Evolutionary conservation across 2,113 vertebrate genomes (phyloP), one percentile per base, ranked within the genome.

Genomic region (Eretmochelys imbricata): DNA sequence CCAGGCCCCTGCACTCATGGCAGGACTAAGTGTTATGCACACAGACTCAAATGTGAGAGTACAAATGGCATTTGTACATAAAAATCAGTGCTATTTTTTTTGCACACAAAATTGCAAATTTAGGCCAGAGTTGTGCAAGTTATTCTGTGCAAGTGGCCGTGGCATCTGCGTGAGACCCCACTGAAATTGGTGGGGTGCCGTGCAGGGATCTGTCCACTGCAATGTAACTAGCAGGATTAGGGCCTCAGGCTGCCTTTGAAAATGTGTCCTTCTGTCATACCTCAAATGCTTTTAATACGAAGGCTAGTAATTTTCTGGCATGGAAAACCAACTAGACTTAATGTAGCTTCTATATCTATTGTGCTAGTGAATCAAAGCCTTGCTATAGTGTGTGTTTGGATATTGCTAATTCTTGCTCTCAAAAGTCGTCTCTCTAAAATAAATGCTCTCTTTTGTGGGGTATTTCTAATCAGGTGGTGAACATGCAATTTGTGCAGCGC

Each of bases 401-500:
- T 49, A 88, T 20, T 51, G 24, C 54, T 90, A 22, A 35, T 65
- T 90, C 59, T 85, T 2, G 12, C 75, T 97, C 95, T 92, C 46
- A 42, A 95, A 54, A 95, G 90, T 87, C 80, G 85, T 81, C 80
- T 2, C 49, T 78, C 84, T 95, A 92, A 92, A 0, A 0, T 91
- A 25, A 76, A 54, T 54, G n/a, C 76, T 91, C 54, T 79, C 76
- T 78, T 92, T 92, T 91, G 82, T 80, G 84, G 93, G 78, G 53
- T 8, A 83, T 84, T 95, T 82, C 87, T 96, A 93, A 87, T 88
- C 83, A 90, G 0, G 49, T 94, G 57, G 75, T 75, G 81, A 46
- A 94, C 42, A 82, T 83, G 90, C 2, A 4, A 80, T 89, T 81
- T 91, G 95, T 97, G 92, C 80, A 72, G 69, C 75, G 88, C 72